Percentiles rank a stretch among this genome's conserved stretches.
Conservation (phyloP, 2,113 vertebrate genomes). For the Nesogale talazaci region DNA sequence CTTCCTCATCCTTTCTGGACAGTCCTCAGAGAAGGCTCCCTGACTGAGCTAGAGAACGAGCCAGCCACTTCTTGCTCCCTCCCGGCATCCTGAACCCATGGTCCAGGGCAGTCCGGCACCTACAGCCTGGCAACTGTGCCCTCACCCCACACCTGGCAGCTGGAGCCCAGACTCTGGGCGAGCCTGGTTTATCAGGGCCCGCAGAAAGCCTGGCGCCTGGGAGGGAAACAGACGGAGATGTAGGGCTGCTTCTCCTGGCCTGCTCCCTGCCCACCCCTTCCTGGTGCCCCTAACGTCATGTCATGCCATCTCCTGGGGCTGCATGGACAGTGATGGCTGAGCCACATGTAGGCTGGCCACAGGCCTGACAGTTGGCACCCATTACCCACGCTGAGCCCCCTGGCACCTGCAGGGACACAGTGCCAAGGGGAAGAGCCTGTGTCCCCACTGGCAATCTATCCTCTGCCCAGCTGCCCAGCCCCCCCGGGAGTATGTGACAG, state of each 20-base stretch:
- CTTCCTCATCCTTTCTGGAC: not conserved
- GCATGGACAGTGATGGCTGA: not conserved
- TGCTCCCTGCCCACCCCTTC: fast-evolving
- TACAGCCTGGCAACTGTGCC: fast-evolving
- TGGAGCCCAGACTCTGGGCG: not conserved
- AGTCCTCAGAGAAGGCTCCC: not conserved
- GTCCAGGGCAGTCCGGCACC: not conserved
- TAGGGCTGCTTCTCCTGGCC: not conserved
- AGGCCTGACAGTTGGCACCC: not conserved
- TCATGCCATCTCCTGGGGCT: not conserved
- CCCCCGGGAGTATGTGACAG: not conserved
- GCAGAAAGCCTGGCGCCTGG: fast-evolving
- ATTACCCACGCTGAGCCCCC: not conserved
- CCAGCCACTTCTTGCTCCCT: not conserved
- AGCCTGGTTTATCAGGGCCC: not conserved
- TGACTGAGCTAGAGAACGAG: not conserved
- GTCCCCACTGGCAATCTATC: not conserved
- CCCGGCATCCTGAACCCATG: not conserved
- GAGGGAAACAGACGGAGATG: not conserved
- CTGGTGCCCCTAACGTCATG: not conserved
- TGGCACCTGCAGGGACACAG: fast-evolving
- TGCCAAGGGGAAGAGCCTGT: not conserved
- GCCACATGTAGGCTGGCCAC: not conserved
- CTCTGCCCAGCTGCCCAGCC: not conserved
- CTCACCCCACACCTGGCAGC: not conserved